Conservation (phyloP, 2,888 invertebrate genomes). For the Trissonchulus latispiculum region DNA sequence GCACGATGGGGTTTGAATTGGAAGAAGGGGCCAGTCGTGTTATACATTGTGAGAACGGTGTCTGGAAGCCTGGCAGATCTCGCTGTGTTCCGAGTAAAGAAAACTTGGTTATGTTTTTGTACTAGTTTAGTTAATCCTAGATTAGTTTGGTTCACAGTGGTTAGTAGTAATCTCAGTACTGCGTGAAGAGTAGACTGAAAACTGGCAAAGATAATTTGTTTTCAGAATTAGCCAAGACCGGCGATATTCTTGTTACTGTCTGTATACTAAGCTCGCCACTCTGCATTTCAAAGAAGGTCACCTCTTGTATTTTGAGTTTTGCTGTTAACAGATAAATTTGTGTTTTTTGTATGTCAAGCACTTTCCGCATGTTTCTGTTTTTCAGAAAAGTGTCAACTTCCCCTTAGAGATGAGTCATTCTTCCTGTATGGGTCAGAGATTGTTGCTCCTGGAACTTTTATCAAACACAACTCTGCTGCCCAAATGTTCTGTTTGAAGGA, state of each 20-base stretch:
- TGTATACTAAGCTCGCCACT: too few species aligned
- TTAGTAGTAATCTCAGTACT: too few species aligned
- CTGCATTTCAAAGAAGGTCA: too few species aligned
- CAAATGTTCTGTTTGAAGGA: constrained; percentile 30
- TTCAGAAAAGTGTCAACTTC: constrained; percentile 36
- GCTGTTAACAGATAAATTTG: too few species aligned
- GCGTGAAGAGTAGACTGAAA: too few species aligned
- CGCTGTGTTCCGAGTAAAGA: constrained; percentile 63
- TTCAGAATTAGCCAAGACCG: too few species aligned
- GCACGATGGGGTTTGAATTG: constrained; percentile 54
- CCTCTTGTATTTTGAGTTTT: too few species aligned
- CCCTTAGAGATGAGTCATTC: constrained; percentile 37
- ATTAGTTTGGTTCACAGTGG: too few species aligned
- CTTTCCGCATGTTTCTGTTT: neutral
- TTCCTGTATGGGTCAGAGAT: constrained; percentile 36
- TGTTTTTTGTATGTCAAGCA: too few species aligned
- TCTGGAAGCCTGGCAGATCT: constrained; percentile 79
- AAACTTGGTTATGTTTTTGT: too few species aligned
- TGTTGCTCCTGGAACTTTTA: constrained; percentile 34
- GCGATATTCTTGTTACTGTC: too few species aligned
- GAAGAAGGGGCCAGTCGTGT: constrained; percentile 57
- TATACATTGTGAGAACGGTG: constrained; percentile 82
- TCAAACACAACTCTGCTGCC: constrained; percentile 32
- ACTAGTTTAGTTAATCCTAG: too few species aligned
- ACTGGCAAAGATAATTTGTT: neutral